These are phyloP conservation scores for Zosterops lateralis DNA, from an alignment of 2,113 vertebrate species.

Conservation along the genomic window DNA sequence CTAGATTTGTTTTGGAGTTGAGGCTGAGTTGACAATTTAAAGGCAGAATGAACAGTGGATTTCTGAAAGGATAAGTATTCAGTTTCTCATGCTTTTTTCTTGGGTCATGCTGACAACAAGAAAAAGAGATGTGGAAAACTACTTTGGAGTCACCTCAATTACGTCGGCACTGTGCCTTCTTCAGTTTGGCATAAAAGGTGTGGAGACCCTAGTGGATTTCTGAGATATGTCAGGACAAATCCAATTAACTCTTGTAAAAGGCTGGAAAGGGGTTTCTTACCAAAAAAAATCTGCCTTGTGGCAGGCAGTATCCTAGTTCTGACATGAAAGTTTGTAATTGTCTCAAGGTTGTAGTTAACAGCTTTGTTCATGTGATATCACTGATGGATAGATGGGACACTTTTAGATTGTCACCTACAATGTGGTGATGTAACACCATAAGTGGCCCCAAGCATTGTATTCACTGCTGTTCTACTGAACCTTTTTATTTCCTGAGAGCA, in stretches of 20 bases:
- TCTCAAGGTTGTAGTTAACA: not conserved
- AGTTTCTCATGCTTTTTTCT: not conserved
- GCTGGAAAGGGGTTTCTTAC: not conserved
- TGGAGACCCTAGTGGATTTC: not conserved
- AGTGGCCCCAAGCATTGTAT: not conserved
- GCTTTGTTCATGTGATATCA: not conserved
- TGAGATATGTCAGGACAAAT: not conserved
- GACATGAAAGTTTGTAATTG: not conserved
- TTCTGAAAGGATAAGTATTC: not conserved
- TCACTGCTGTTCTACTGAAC: not conserved
- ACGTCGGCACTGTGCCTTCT: not conserved
- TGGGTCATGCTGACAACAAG: not conserved
- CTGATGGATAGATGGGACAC: fast-evolving
- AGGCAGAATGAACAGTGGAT: not conserved
- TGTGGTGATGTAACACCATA: not conserved
- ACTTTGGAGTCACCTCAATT: not conserved
- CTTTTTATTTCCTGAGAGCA: not conserved
- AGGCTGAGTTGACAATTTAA: not conserved
- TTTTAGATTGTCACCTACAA: not conserved
- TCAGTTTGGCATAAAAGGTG: not conserved
- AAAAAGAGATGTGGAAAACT: not conserved
- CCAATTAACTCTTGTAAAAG: not conserved
- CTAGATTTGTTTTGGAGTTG: not conserved
- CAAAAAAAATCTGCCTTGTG: not conserved
- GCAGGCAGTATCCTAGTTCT: not conserved